Conservation (phyloP, 1,140 invertebrate species). For the Drosophila neocordata region DNA sequence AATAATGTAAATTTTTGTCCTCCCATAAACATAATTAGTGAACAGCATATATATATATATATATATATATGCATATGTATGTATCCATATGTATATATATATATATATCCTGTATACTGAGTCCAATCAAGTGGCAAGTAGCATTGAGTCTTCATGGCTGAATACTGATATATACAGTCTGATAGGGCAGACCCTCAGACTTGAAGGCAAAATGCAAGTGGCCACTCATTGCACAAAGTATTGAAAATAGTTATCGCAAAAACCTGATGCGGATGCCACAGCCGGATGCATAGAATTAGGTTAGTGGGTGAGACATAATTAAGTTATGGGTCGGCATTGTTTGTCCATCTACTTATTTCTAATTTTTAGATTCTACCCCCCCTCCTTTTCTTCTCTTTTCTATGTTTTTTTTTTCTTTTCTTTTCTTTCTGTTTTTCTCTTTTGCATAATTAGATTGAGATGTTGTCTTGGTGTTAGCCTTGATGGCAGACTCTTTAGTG, state of each 20-base stretch:
- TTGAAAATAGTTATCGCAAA: constrained; percentile 48
- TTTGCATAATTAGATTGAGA: constrained; percentile 68
- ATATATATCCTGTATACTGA: not conserved
- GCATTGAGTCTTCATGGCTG: constrained; percentile 68
- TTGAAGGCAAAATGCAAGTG: constrained; percentile 60
- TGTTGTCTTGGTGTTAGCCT: constrained; percentile 42
- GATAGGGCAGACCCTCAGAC: constrained; percentile 50
- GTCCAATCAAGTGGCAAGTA: constrained; percentile 75
- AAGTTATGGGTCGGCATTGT: constrained; percentile 71
- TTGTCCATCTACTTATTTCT: constrained; percentile 17
- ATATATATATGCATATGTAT: not conserved
- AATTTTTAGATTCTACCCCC: not conserved
- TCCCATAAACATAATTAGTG: constrained; percentile 16
- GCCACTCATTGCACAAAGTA: constrained; percentile 34
- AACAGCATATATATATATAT: constrained; percentile 13
- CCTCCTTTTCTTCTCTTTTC: not conserved
- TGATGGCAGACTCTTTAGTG: constrained; percentile 19
- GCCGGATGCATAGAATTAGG: constrained; percentile 64
- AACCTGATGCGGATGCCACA: constrained; percentile 35
- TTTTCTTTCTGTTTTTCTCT: constrained; percentile 15
- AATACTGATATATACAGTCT: constrained; percentile 29
- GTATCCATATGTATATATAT: not conserved
- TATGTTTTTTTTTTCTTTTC: not conserved
- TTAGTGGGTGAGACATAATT: constrained; percentile 80
- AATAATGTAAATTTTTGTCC: constrained; percentile 54